Base-by-base conservation (phyloP, 2,797 vertebrate species). In the Decapterus maruadsi region DNA sequence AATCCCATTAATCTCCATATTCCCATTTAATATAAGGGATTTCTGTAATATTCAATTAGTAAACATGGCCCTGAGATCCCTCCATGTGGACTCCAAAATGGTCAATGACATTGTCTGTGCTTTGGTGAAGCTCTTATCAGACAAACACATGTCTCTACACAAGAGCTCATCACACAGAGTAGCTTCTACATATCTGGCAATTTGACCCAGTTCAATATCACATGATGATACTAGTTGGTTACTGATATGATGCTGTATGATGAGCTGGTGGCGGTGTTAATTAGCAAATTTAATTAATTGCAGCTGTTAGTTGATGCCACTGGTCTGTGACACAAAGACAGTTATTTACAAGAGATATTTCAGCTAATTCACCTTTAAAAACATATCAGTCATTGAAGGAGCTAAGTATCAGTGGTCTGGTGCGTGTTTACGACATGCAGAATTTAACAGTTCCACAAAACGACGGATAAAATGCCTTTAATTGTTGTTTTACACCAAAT, bases 341-440 rank as follows among this genome's bases (percentile, higher is more conserved):
- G 55, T 4, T 2, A n/a, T 14, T 53, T 51, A 42, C 31, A 46
- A 2, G 11, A 31, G 16, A 66, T 19, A 43, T 17, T 45, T 42
- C 1, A 1, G 8, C 11, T 3, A 53, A 20, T 8, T 26, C 14
- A 22, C 8, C 34, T 6, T 16, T 14, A 50, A 53, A 12, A 64
- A 57, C 34, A 40, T 4, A 50, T n/a, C n/a, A n/a, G n/a, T n/a
- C n/a, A n/a, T n/a, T n/a, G 16, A 6, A 34, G 34, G 0, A 8
- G 61, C 0, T 10, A 26, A 14, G 4, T 0, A 20, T 46, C 5
- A 22, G 20, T 10, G 1, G 22, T 31, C 3, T 59, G 16, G 0
- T 53, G 3, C 10, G 42, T 72, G 42, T 73, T 58, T 31, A 10
- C 54, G 9, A 0, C 8, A 26, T 29, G 11, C 8, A 34, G 14